phyloP scores from a whole-genome alignment of 2,797 vertebrate genomes.

The Gymnoscopelus microlampas region DNA sequence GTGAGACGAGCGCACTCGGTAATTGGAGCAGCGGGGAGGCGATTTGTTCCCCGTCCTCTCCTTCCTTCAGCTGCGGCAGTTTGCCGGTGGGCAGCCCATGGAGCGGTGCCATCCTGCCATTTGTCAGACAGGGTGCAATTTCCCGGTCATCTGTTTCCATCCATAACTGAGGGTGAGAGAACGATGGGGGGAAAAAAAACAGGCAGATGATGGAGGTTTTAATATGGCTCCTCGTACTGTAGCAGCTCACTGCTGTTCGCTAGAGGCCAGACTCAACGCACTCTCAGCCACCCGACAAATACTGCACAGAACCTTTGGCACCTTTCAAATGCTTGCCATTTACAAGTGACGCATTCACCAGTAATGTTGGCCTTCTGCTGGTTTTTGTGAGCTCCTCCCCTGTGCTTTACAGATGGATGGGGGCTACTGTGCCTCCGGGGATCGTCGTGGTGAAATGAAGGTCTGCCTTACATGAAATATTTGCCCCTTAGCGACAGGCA shows the following conservation, averaged over 20 bases:
- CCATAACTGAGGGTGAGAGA: slow-evolving; percentile 62
- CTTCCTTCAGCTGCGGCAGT: slow-evolving; percentile 62
- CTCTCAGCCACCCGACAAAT: slow-evolving; percentile 65
- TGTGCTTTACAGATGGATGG: slow-evolving; percentile 33
- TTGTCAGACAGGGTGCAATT: slow-evolving; percentile 76
- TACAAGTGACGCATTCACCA: slow-evolving; percentile 69
- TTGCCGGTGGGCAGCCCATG: slow-evolving; percentile 68
- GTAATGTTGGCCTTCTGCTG: slow-evolving; percentile 43
- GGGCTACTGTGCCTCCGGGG: slow-evolving; percentile 38
- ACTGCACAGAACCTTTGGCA: slow-evolving; percentile 42
- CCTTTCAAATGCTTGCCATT: slow-evolving; percentile 54
- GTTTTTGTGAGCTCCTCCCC: slow-evolving; percentile 40
- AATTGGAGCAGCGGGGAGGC: slow-evolving; percentile 70
- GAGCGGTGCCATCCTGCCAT: slow-evolving; percentile 70
- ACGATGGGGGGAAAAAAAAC: slow-evolving; percentile 41
- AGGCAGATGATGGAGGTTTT: slow-evolving; percentile 50
- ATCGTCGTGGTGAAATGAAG: slow-evolving; percentile 50
- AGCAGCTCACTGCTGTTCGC: slow-evolving; percentile 35
- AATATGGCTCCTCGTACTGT: slow-evolving; percentile 52
- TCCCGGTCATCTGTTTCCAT: slow-evolving; percentile 73
- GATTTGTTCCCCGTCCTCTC: slow-evolving; percentile 66
- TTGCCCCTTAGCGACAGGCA: slow-evolving; percentile 43
- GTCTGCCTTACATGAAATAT: slow-evolving; percentile 46
- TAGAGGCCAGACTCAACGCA: slow-evolving; percentile 39
- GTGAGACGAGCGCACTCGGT: slow-evolving; percentile 65